These are phyloP conservation scores for Callorhinus ursinus DNA, from an alignment of 2,113 vertebrate species.

Conservation along the genomic window DNA sequence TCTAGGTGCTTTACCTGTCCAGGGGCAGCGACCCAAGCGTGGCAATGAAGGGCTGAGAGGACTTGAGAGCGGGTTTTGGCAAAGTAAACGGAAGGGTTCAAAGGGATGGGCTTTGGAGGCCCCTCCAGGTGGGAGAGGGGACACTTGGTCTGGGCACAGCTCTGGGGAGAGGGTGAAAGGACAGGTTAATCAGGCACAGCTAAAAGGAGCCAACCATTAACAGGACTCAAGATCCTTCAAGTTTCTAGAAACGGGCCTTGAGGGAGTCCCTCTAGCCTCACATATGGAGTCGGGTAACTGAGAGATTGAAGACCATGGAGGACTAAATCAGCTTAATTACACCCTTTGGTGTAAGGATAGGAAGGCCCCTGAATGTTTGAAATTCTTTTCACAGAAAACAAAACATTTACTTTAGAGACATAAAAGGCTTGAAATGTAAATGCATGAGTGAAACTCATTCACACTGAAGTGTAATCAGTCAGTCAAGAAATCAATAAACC, in stretches of 20 bases:
- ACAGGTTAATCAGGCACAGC: background rate
- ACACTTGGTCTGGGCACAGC: background rate
- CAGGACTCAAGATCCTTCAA: background rate
- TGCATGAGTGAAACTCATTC: slow-evolving; percentile 56
- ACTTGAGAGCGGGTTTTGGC: too few species aligned
- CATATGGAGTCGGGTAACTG: background rate
- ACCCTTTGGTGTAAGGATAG: slow-evolving; percentile 25
- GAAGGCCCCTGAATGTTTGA: slow-evolving; percentile 55
- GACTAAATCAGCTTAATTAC: slow-evolving; percentile 54
- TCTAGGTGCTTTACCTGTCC: background rate
- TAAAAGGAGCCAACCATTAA: background rate
- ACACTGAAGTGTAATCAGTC: slow-evolving; percentile 54
- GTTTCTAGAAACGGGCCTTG: slow-evolving; percentile 43
- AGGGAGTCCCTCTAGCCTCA: background rate
- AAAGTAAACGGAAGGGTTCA: background rate
- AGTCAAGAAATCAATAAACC: slow-evolving; percentile 53
- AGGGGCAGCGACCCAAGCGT: background rate
- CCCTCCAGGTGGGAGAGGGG: background rate
- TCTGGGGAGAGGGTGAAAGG: background rate
- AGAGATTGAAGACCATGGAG: slow-evolving; percentile 18
- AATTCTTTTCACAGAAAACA: slow-evolving; percentile 72
- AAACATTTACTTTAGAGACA: slow-evolving; percentile 73
- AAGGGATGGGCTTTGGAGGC: background rate
- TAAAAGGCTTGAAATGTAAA: slow-evolving; percentile 63
- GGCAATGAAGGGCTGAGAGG: background rate